phyloP scores from a whole-genome alignment of 1,140 invertebrate species.

The Pseudomyrmex sp. region DNA sequence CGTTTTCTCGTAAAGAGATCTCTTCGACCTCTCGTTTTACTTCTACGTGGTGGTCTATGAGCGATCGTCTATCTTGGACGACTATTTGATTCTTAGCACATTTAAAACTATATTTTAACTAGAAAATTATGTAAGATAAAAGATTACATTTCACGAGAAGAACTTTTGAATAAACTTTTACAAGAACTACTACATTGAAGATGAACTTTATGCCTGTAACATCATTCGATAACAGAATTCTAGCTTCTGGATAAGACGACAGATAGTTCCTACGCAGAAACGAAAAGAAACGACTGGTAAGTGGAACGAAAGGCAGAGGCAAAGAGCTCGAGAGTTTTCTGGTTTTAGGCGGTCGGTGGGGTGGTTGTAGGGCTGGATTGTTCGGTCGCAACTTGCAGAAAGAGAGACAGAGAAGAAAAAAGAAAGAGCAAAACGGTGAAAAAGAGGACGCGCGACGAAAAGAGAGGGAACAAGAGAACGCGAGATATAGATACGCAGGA shows the following conservation, averaged over 20 bases:
- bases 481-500: conserved; percentile 52
- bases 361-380: conserved; percentile 75
- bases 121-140: not conserved
- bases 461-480: conserved; percentile 64
- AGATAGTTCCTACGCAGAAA: not conserved
- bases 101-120: no score
- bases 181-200: no score
- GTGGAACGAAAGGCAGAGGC: not conserved
- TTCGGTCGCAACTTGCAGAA: conserved; percentile 55
- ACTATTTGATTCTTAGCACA: no score
- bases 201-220: not conserved
- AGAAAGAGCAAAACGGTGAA: conserved; percentile 46
- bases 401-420: conserved; percentile 61
- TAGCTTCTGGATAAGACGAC: conserved; percentile 9
- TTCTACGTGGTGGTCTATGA: conserved; percentile 7
- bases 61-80: conserved; percentile 10
- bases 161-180: no score
- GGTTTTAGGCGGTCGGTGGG: conserved; percentile 71
- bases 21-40: not conserved
- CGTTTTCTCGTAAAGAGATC: conserved; percentile 11
- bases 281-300: not conserved
- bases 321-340: conserved; percentile 69
- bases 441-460: conserved; percentile 51
- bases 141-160: not conserved
- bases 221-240: conserved; percentile 16